Evolutionary conservation across 2,113 vertebrate genomes (phyloP).

Genomic region (Urocolius indicus): DNA sequence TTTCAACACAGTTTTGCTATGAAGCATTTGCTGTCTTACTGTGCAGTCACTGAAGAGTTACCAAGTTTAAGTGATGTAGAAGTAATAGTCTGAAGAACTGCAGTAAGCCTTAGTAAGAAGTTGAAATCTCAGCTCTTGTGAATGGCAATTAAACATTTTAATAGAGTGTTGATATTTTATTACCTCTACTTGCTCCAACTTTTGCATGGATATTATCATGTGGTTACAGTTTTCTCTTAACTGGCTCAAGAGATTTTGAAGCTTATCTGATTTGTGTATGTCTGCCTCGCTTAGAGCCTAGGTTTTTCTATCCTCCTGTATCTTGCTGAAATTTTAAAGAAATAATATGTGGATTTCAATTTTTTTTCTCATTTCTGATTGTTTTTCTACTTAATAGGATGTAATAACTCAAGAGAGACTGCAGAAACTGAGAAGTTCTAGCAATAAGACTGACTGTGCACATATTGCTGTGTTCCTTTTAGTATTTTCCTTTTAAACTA

Average conservation of each 20-base stretch:
- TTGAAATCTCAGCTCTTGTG: neutral
- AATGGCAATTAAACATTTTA: neutral
- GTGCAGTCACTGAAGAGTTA: neutral
- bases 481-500: neutral
- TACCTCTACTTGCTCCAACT: neutral
- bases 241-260: neutral
- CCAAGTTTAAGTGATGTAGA: rapidly evolving
- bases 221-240: neutral
- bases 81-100: neutral
- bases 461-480: neutral
- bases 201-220: neutral
- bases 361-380: neutral
- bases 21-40: neutral
- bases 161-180: neutral
- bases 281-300: neutral
- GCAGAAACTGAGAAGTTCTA: neutral
- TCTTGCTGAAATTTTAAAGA: neutral
- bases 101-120: neutral
- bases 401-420: neutral
- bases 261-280: neutral
- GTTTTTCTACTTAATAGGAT: neutral
- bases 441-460: neutral
- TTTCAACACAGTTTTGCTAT: neutral
- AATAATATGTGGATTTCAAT: neutral
- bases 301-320: neutral